phyloP scores from a whole-genome alignment of 2,888 invertebrate species.

The Flexamia atlantica region DNA sequence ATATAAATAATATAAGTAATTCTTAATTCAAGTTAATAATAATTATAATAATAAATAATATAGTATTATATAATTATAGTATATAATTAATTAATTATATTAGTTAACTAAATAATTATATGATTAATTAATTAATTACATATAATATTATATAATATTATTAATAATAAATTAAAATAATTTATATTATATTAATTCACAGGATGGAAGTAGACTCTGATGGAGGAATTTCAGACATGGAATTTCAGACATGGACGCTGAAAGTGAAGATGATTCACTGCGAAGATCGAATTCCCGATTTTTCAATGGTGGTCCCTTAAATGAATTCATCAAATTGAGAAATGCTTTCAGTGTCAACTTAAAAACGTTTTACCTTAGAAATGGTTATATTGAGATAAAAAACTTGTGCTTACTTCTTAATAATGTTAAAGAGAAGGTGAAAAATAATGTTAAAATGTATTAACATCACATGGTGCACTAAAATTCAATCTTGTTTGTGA shows the following conservation, averaged over 20 bases:
- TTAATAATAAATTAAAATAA: neutral
- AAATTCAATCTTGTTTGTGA: conserved; percentile 33
- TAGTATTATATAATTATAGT: no score
- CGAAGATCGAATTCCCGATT: neutral
- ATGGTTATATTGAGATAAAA: neutral
- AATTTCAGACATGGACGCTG: neutral
- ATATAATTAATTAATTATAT: no score
- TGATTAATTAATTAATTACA: no score
- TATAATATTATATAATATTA: no score
- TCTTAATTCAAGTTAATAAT: no score
- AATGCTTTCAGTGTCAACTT: conserved; percentile 13
- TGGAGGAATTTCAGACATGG: neutral
- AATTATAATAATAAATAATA: no score
- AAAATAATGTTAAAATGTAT: neutral
- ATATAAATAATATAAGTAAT: no score
- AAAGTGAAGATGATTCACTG: neutral
- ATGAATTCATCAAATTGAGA: conserved; percentile 15
- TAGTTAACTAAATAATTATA: no score
- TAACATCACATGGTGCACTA: neutral
- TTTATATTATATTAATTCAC: neutral
- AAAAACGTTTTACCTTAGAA: conserved; percentile 37
- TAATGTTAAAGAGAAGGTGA: conserved; percentile 3
- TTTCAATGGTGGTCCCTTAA: neutral
- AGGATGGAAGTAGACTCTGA: neutral
- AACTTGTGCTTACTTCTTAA: conserved; percentile 16